Percentiles rank a stretch among this genome's conserved stretches.
phyloP scores from a whole-genome alignment of 2,113 vertebrate species.

The Dasyornis broadbenti region DNA sequence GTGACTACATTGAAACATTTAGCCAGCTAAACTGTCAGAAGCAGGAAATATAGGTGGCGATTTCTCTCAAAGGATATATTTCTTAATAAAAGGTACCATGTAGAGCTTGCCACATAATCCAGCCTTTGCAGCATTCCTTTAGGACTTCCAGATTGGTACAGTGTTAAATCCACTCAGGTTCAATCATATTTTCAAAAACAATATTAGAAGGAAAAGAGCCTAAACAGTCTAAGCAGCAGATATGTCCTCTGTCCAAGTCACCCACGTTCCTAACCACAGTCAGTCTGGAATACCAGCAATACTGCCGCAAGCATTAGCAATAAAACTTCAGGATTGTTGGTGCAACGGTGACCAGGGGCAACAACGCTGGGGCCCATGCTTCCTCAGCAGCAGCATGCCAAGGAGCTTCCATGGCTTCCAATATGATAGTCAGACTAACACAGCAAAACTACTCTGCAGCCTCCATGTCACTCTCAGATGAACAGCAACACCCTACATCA shows the following conservation, averaged over 20 bases:
- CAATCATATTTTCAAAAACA: background rate
- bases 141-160: background rate
- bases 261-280: background rate
- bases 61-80: background rate
- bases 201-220: background rate
- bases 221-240: background rate
- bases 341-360: slow-evolving; percentile 45
- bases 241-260: background rate
- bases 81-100: background rate
- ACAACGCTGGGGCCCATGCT: background rate
- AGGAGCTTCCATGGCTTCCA: background rate
- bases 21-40: background rate
- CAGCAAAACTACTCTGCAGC: background rate
- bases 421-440: background rate
- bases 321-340: slow-evolving; percentile 36
- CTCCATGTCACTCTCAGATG: background rate
- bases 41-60: background rate
- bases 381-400: background rate
- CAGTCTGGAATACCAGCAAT: slow-evolving; percentile 3
- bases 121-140: background rate
- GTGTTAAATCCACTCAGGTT: background rate
- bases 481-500: background rate
- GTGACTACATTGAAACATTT: no score
- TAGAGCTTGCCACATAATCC: background rate
- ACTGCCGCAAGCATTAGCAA: background rate